Conservation (phyloP, 2,888 invertebrate species). For the Phorcus lineatus region DNA sequence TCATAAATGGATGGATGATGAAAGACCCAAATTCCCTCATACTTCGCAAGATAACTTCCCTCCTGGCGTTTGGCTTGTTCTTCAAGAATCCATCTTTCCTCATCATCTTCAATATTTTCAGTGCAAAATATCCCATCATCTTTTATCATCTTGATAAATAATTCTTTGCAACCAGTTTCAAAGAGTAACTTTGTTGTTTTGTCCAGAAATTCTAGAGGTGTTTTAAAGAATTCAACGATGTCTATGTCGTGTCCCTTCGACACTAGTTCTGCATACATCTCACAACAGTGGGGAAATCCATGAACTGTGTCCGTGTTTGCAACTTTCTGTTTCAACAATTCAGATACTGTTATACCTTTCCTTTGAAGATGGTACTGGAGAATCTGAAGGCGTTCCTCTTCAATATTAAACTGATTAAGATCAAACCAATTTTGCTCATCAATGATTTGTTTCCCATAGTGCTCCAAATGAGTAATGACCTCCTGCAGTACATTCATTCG, state of each 20-base stretch:
- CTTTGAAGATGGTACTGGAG: background rate
- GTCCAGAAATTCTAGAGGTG: background rate
- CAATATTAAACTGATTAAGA: background rate
- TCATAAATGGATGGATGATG: background rate
- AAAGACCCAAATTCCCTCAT: background rate
- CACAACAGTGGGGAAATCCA: no score
- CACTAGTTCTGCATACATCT: background rate
- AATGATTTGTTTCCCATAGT: background rate
- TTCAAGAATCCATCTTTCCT: background rate
- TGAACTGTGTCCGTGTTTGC: background rate
- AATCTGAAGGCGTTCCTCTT: background rate
- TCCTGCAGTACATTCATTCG: background rate
- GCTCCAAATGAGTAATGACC: background rate
- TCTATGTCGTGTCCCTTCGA: background rate
- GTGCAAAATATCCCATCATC: background rate
- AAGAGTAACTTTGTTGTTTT: background rate
- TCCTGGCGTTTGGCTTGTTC: background rate
- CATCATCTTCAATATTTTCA: background rate
- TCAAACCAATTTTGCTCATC: background rate
- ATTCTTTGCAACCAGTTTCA: background rate
- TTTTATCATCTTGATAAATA: background rate
- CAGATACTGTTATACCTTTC: background rate
- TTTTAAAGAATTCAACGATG: background rate
- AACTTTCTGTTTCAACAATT: background rate
- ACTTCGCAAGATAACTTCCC: background rate